Conservation (phyloP, 2,888 invertebrate species). For the Drosophila meridiana region DNA sequence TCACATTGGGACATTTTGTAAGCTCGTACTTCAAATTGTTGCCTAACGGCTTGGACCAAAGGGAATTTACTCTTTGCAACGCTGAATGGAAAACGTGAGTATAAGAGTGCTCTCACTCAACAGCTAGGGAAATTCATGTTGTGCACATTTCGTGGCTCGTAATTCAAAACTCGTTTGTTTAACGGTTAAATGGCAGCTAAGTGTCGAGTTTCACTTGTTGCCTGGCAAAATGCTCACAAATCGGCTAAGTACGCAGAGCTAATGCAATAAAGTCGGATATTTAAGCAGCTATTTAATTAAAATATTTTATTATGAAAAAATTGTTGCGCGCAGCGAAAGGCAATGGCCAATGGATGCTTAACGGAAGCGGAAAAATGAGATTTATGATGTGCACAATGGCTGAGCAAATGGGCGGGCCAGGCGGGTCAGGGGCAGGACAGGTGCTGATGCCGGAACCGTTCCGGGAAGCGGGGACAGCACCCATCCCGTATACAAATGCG, state of each 20-base stretch:
- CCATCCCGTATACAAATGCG: conserved; percentile 35
- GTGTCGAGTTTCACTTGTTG: conserved; percentile 64
- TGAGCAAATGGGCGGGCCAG: conserved; percentile 1
- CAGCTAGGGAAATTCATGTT: conserved; percentile 14
- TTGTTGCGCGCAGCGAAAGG: neutral
- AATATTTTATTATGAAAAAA: conserved; percentile 36
- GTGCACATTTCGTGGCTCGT: conserved; percentile 26
- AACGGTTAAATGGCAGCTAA: conserved; percentile 19
- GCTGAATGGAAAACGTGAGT: conserved; percentile 10
- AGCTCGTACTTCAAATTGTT: neutral
- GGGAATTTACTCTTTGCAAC: conserved; percentile 1
- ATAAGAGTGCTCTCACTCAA: neutral
- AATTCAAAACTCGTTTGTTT: conserved; percentile 48
- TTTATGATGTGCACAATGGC: conserved; percentile 74
- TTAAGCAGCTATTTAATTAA: conserved; percentile 60
- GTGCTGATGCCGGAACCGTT: conserved; percentile 47
- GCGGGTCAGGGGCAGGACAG: conserved; percentile 4
- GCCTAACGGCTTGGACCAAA: neutral
- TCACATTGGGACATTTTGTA: neutral
- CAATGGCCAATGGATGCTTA: conserved; percentile 53
- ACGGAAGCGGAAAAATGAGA: conserved; percentile 81
- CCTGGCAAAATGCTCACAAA: conserved; percentile 22
- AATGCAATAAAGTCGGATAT: conserved; percentile 18
- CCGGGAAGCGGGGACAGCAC: conserved; percentile 14
- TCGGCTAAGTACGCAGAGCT: neutral